Percentiles rank a stretch among this genome's conserved stretches.
phyloP scores from a whole-genome alignment of 2,113 vertebrate species.

The Pygoscelis antarcticus region DNA sequence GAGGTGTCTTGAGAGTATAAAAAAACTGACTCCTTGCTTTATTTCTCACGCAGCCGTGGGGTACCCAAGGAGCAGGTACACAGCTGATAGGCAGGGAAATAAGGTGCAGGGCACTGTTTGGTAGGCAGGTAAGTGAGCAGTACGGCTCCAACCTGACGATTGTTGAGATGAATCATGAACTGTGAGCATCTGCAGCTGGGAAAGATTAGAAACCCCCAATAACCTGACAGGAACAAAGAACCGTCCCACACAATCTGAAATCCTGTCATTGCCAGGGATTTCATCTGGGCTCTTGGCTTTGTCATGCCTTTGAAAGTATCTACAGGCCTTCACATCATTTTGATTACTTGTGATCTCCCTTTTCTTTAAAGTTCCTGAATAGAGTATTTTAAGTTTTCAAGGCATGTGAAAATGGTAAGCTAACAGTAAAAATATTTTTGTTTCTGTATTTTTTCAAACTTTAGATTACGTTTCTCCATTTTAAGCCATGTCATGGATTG shows the following conservation, averaged over 20 bases:
- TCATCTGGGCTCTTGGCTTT: not conserved
- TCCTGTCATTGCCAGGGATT: not conserved
- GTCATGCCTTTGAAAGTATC: not conserved
- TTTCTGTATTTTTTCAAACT: not conserved
- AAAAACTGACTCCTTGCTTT: not conserved
- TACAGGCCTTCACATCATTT: constrained; percentile 18
- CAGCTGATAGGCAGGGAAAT: not conserved
- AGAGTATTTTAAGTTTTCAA: not conserved
- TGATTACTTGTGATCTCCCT: constrained; percentile 25
- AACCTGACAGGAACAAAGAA: not conserved
- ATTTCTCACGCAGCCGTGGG: not conserved
- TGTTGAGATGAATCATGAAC: not conserved
- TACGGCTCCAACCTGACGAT: rapidly evolving
- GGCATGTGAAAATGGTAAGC: constrained; percentile 6
- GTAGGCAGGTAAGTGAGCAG: not conserved
- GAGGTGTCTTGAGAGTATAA: not conserved
- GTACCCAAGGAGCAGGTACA: not conserved
- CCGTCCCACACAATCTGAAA: not conserved
- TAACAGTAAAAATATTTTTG: not conserved
- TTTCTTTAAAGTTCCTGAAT: constrained; percentile 30
- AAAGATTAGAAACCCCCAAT: not conserved
- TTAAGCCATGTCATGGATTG: not conserved
- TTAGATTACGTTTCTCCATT: not conserved
- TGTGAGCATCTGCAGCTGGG: not conserved
- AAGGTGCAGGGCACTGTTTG: not conserved